A percentile compares a stretch with the other conserved stretches of the same genome.
Evolutionary conservation across 2,888 invertebrate genomes (phyloP).

Genomic region (Diarsia mendica): DNA sequence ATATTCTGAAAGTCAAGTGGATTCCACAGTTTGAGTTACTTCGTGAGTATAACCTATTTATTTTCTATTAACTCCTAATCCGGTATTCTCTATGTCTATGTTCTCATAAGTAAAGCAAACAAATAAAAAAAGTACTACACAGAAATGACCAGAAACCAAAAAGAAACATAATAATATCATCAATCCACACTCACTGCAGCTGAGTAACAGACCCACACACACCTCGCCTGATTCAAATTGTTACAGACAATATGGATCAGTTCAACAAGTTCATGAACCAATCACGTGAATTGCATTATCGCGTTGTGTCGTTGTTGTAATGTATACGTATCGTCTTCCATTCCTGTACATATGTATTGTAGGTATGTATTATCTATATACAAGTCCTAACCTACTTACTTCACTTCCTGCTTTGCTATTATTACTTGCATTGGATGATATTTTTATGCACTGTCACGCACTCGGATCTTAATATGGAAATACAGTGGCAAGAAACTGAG

Average conservation of each 20-base stretch:
- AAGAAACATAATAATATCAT: neutral
- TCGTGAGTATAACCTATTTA: constrained; percentile 87
- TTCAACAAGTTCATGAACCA: neutral
- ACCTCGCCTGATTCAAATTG: neutral
- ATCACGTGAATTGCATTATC: constrained; percentile 39
- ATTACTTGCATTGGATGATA: neutral
- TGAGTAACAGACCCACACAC: neutral
- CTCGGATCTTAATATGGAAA: constrained; percentile 9
- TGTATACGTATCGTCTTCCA: constrained; percentile 32
- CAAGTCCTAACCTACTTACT: constrained; percentile 10
- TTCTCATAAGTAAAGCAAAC: neutral
- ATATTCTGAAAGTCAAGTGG: constrained; percentile 92
- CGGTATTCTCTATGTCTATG: too few species aligned
- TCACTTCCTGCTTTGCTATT: constrained; percentile 27
- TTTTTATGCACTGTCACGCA: constrained; percentile 19
- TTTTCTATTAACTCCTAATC: too few species aligned
- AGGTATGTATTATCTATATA: neutral
- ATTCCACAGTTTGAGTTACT: constrained; percentile 93
- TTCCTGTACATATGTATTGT: neutral
- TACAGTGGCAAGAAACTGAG: neutral
- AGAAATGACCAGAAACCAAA: neutral
- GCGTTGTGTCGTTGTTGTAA: constrained; percentile 13
- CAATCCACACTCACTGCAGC: neutral
- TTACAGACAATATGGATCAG: neutral
- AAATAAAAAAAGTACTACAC: neutral